These are phyloP conservation scores for Drosophila trapezifrons DNA, from an alignment of 1,140 invertebrate species.

Conservation along the genomic window DNA sequence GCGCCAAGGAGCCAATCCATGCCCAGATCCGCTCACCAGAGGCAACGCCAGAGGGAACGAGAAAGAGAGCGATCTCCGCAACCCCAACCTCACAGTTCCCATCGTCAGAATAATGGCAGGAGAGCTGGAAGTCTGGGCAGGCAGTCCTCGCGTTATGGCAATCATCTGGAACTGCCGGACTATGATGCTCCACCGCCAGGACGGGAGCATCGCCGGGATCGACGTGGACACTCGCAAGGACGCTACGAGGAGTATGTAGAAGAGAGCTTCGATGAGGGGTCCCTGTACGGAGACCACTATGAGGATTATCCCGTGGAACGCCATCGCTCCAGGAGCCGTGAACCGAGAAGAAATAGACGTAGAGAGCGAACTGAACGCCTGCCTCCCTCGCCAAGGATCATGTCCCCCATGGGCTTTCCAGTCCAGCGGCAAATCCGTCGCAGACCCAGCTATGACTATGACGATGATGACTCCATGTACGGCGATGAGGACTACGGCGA, in stretches of 20 bases:
- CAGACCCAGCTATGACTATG: slow-evolving; percentile 68
- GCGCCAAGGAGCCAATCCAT: slow-evolving; percentile 75
- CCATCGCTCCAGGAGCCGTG: slow-evolving; percentile 48
- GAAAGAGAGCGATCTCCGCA: slow-evolving; percentile 59
- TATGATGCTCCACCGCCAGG: slow-evolving; percentile 47
- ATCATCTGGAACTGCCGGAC: slow-evolving; percentile 74
- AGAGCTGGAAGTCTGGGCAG: slow-evolving; percentile 63
- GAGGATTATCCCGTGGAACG: slow-evolving; percentile 67
- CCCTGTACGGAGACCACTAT: slow-evolving; percentile 59
- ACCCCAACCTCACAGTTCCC: slow-evolving; percentile 26
- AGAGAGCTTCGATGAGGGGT: slow-evolving; percentile 67
- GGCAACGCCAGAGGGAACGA: slow-evolving; percentile 54
- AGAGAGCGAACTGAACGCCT: slow-evolving; percentile 61
- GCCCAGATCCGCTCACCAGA: slow-evolving; percentile 74
- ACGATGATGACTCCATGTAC: slow-evolving; percentile 85
- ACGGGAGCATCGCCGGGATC: slow-evolving; percentile 46
- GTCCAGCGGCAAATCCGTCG: slow-evolving; percentile 85
- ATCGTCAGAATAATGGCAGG: slow-evolving; percentile 45
- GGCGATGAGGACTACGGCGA: slow-evolving; percentile 85
- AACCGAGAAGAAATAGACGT: slow-evolving; percentile 47
- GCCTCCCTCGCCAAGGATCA: slow-evolving; percentile 86
- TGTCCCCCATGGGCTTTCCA: slow-evolving; percentile 89
- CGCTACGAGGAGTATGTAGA: slow-evolving; percentile 73
- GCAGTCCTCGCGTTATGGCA: slow-evolving; percentile 72
- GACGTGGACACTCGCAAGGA: slow-evolving; percentile 60